Evolutionary conservation across 2,888 invertebrate species (phyloP).

Genomic region (Dione juno): DNA sequence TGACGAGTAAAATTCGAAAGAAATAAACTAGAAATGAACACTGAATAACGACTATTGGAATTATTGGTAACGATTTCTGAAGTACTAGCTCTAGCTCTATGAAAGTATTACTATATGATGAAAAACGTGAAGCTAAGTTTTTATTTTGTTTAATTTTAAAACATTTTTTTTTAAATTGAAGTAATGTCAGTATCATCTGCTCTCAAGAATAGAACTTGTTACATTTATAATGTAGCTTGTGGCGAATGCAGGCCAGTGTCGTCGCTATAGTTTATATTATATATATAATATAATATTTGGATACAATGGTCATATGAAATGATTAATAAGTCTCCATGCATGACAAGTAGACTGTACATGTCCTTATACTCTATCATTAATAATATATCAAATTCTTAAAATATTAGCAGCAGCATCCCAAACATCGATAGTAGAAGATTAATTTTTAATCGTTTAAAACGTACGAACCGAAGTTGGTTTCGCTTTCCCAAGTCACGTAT

Average conservation of each 20-base stretch:
- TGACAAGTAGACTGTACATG: no score
- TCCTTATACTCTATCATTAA: no score
- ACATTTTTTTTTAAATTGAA: no score
- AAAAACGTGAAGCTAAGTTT: no score
- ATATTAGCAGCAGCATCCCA: not conserved
- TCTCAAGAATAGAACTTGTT: not conserved
- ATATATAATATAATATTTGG: not conserved
- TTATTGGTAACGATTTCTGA: constrained; percentile 40
- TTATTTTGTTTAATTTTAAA: no score
- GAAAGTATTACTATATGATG: constrained; percentile 24
- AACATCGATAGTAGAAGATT: constrained; percentile 27
- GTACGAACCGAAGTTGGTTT: constrained; percentile 33
- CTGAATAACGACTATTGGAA: constrained; percentile 43
- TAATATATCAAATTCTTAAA: constrained; percentile 10
- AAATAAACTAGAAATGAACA: constrained; percentile 52
- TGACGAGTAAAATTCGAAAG: constrained; percentile 64
- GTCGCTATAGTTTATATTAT: not conserved
- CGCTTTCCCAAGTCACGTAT: constrained; percentile 66
- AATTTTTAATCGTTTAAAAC: constrained; percentile 41
- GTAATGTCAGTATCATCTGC: no score
- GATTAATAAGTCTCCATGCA: no score
- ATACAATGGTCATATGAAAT: no score
- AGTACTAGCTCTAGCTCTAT: constrained; percentile 27
- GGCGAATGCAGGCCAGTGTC: not conserved
- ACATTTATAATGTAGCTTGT: not conserved